Conservation (phyloP, 2,797 vertebrate genomes). For the Morelia viridis region DNA sequence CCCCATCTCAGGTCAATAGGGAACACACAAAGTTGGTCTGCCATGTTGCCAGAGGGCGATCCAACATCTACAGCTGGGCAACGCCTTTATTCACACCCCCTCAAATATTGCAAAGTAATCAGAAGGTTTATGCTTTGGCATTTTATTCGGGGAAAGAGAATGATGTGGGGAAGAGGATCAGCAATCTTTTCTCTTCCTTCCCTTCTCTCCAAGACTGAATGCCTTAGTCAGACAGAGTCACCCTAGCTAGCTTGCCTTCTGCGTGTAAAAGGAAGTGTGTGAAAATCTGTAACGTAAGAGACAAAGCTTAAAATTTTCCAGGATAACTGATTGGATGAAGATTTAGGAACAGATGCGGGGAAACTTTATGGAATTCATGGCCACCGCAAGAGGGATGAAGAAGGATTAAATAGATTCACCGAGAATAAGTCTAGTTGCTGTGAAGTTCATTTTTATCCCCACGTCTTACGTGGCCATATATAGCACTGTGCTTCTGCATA, state of each 20-base stretch:
- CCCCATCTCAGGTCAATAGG: not conserved
- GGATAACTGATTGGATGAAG: not conserved
- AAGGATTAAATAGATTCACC: not conserved
- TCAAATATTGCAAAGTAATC: not conserved
- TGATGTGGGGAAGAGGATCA: not conserved
- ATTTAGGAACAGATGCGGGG: not conserved
- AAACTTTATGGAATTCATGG: not conserved
- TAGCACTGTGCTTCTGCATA: not conserved
- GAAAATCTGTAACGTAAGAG: conserved; percentile 48
- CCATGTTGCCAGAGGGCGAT: not conserved
- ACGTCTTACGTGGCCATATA: not conserved
- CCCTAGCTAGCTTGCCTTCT: not conserved
- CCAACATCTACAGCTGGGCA: not conserved
- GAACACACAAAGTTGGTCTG: not conserved
- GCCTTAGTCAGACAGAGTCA: not conserved
- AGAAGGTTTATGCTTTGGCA: not conserved
- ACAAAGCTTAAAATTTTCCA: conserved; percentile 29
- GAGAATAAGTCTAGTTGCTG: not conserved
- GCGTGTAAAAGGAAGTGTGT: not conserved
- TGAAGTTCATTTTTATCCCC: not conserved
- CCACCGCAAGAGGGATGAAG: not conserved
- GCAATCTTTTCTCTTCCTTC: accelerated
- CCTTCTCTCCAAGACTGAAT: not conserved
- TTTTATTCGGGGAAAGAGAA: not conserved
- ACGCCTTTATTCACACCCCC: not conserved